Conservation (phyloP, 2,113 vertebrate species). For the Indicator indicator region DNA sequence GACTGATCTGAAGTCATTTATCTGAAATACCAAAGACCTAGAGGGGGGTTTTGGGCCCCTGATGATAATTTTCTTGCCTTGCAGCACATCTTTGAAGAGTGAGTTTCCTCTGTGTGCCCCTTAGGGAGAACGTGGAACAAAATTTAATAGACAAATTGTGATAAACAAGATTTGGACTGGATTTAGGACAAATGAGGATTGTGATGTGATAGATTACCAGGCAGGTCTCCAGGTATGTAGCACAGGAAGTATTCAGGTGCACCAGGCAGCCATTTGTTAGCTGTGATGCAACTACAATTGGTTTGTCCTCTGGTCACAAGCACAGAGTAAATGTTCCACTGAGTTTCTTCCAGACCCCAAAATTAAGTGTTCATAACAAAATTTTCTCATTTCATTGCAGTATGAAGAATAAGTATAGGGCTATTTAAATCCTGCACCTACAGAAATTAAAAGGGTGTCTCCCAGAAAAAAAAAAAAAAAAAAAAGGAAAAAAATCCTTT, state of each 20-base stretch:
- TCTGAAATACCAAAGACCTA: background rate
- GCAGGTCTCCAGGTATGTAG: background rate
- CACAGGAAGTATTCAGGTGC: background rate
- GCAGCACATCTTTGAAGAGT: background rate
- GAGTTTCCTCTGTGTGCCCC: background rate
- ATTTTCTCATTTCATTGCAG: background rate
- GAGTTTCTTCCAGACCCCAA: background rate
- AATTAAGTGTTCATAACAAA: background rate
- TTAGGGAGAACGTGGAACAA: background rate
- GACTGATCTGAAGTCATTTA: slow-evolving; percentile 11
- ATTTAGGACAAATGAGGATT: background rate
- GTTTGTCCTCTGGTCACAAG: background rate
- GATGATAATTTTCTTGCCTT: background rate
- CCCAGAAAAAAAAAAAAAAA: too few species aligned
- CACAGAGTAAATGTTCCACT: too few species aligned
- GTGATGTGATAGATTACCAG: background rate
- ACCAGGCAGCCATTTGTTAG: background rate
- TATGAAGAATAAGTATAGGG: background rate
- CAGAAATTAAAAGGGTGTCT: slow-evolving; percentile 17
- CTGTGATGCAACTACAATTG: background rate
- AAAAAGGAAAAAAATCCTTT: too few species aligned
- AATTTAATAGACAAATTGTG: background rate
- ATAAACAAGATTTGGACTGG: background rate
- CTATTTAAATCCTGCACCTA: background rate
- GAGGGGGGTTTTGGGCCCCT: background rate